Evolutionary conservation across 1,140 invertebrate species (phyloP).

Genomic region (Acromyrmex heyeri): DNA sequence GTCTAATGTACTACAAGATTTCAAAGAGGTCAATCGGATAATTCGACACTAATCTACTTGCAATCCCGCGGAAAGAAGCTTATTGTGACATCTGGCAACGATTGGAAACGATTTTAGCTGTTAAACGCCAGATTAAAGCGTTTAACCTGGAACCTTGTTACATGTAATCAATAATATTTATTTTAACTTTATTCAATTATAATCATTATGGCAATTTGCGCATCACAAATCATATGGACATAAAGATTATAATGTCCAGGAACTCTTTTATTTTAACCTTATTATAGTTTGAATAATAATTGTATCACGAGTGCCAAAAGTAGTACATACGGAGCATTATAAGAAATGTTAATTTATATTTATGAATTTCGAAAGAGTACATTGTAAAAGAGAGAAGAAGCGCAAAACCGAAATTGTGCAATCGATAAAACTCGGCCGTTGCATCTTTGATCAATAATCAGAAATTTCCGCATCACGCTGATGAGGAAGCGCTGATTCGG

Average conservation of each 20-base stretch:
- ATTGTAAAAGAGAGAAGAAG: too few relatives aligned
- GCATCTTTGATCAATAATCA: too few relatives aligned
- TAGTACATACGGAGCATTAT: too few relatives aligned
- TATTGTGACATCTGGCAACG: conserved; percentile 58
- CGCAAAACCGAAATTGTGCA: too few relatives aligned
- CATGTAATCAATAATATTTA: conserved; percentile 20
- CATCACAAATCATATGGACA: neutral
- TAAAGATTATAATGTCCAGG: neutral
- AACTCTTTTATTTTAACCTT: neutral
- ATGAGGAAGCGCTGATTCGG: too few relatives aligned
- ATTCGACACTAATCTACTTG: conserved; percentile 69
- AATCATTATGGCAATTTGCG: neutral
- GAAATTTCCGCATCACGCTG: too few relatives aligned
- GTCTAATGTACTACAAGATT: conserved; percentile 47
- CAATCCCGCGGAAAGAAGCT: conserved; percentile 65
- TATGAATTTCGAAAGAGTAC: too few relatives aligned
- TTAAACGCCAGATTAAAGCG: conserved; percentile 58
- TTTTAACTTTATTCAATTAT: conserved; percentile 44
- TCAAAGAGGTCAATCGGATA: conserved; percentile 65
- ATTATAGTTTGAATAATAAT: neutral
- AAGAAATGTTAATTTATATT: too few relatives aligned
- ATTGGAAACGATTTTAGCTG: conserved; percentile 19
- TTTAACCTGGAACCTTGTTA: neutral
- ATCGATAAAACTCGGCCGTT: too few relatives aligned
- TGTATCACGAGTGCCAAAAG: too few relatives aligned